Base-by-base conservation (phyloP, 53 echinoderm and acorn worm genomes). In the Henricia sp. region DNA sequence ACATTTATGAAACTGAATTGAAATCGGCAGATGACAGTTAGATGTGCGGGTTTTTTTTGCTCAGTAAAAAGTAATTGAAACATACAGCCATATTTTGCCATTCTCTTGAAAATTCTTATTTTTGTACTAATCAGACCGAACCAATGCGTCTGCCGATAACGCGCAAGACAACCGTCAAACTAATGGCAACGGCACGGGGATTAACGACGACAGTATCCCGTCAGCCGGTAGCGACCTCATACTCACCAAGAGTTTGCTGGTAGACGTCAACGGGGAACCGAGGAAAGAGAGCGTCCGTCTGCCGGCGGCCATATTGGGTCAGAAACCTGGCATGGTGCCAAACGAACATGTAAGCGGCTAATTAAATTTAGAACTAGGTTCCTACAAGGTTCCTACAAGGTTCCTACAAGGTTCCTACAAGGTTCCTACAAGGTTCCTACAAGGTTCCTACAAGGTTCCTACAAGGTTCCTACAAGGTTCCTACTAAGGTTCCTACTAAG, bases 231-330 rank as follows among this genome's bases (percentile, higher is more conserved):
- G 91, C 32, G 89, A 94, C 48, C 70, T 94, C 25, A 72, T 94
- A 36, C 85, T 94, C 33, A 94, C 94, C 62, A 85, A 83, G 56
- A 94, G 94, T 48, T 82, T 94, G 36, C 58, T 91, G 36, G 85
- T 85, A 3, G 88, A 94, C 55, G 95, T 95, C 44, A 90, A 89
- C 37, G 93, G 95, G 28, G 83, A 93, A 48, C 89, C 91, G 13
- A 84, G 93, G 50, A 91, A 86, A 20, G 91, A 86, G 35, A 77
- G 67, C 10, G 93, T 96, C 24, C 89, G 85, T 36, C 85, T 96
- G 11, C 96, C 96, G 16, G 93, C 93, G 37, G 93, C 96, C 74
- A 96, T 96, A 72, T 76, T 93, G 89, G 96, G 96, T 8, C 87
- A 91, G 89, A 93, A 87, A 41, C 96, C 96, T 27, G 96, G 96